Evolutionary conservation across 2,797 vertebrate species (phyloP), one percentile per base, ranked within the genome.

Genomic region (Oceanodroma leucorhoa): DNA sequence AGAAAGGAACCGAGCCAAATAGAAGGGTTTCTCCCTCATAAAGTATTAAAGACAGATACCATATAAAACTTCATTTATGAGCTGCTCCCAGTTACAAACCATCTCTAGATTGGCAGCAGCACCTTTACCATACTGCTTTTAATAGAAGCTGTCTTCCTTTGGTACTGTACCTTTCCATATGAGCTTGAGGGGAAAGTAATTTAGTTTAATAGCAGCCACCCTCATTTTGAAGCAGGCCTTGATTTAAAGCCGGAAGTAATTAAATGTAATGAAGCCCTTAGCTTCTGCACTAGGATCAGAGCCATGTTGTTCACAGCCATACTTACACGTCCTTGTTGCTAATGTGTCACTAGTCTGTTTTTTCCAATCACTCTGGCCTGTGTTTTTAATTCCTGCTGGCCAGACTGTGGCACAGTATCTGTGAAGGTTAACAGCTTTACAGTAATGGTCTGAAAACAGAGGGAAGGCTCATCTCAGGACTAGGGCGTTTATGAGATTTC

Each of bases 231-330:
- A 95, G 81, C 83, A 94, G 81, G 50, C 90, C 93, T 97, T 94
- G 92, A 95, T 92, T 95, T 96, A 96, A 95, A 91, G 92, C 86
- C 83, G 89, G 93, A 96, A 95, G 83, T 85, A 95, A 95, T 96
- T 96, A 96, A 93, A 83, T 55, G 92, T 96, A 97, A 96, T 95
- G 95, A 95, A 93, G 86, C 90, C 61, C 83, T 78, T 29, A 91
- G 86, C 92, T 95, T 94, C 95, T 94, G 95, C 90, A 34, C 50
- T 57, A 67, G 88, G 75, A 95, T 96, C 92, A 95, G 86, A 89
- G 78, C 75, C 54, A 34, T 61, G 71, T 45, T 92, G 85, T 89
- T 96, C 90, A 71, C 80, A 89, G 90, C 67, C 78, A 11, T 90
- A 85, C 87, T 15, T 90, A 89, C 64, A 80, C 3, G 0, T 87